phyloP scores from a whole-genome alignment of 2,888 invertebrate genomes.

The Ennomos quercinarius region DNA sequence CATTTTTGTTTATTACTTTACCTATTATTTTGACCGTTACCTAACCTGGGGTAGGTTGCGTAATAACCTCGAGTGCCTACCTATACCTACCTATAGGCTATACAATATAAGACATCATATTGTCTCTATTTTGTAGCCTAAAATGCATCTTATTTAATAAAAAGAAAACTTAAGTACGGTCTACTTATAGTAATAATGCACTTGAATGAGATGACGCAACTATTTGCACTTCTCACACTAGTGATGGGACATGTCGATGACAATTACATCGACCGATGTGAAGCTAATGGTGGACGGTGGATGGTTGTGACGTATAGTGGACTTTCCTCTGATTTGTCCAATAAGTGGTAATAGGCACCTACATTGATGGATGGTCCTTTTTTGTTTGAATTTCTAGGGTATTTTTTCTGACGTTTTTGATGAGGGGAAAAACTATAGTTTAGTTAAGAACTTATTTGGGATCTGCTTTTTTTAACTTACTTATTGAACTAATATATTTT shows the following conservation, averaged over 20 bases:
- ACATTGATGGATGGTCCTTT: conserved; percentile 24
- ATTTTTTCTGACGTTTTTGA: conserved; percentile 1
- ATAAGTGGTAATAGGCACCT: conserved; percentile 19
- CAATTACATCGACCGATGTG: conserved; percentile 28
- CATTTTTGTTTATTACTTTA: too few species aligned
- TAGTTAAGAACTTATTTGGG: too few species aligned
- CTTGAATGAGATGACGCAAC: conserved; percentile 20
- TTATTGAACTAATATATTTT: too few species aligned
- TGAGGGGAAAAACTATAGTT: not conserved
- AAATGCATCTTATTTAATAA: too few species aligned
- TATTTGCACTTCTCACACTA: conserved; percentile 37
- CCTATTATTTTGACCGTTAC: too few species aligned
- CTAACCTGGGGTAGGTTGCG: too few species aligned
- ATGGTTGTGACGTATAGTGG: conserved; percentile 38
- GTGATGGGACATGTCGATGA: conserved; percentile 32
- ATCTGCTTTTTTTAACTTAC: too few species aligned
- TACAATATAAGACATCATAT: too few species aligned
- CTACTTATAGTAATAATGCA: conserved; percentile 14
- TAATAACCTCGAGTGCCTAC: too few species aligned
- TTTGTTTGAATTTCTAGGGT: conserved; percentile 19
- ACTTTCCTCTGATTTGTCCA: conserved; percentile 29
- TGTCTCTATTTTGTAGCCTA: too few species aligned
- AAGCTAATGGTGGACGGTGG: conserved; percentile 27
- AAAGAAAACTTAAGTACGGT: too few species aligned
- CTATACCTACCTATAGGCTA: too few species aligned